Conservation (phyloP, 2,797 vertebrate genomes). For the Distichodus sexfasciatus region DNA sequence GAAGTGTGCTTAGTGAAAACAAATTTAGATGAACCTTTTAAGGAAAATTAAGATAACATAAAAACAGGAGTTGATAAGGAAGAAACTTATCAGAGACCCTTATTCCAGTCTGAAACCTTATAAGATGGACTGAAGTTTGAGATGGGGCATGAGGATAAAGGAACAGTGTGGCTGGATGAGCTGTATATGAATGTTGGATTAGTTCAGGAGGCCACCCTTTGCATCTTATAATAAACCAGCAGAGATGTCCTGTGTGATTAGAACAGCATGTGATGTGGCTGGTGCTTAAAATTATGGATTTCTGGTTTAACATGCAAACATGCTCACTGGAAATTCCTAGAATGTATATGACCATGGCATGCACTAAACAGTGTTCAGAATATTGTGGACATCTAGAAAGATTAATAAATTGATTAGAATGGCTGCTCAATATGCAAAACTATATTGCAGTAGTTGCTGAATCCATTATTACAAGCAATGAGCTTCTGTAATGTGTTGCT, state of each 20-base stretch:
- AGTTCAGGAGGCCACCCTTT: constrained; percentile 63
- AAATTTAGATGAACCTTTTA: constrained; percentile 14
- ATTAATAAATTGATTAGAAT: too few species aligned
- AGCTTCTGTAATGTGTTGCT: too few species aligned
- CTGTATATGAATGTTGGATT: constrained; percentile 71
- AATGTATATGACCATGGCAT: not conserved
- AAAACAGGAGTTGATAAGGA: constrained; percentile 23
- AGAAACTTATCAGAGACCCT: constrained; percentile 34
- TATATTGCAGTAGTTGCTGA: too few species aligned
- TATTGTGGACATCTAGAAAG: too few species aligned
- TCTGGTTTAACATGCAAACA: not conserved
- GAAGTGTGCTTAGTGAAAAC: constrained; percentile 41
- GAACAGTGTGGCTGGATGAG: constrained; percentile 69
- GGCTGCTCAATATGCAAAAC: too few species aligned
- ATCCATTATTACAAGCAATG: too few species aligned
- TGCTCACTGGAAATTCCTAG: too few species aligned
- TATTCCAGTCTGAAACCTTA: constrained; percentile 54
- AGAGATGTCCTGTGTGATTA: constrained; percentile 10
- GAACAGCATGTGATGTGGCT: not conserved
- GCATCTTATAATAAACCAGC: too few species aligned
- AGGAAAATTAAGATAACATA: not conserved
- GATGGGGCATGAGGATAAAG: constrained; percentile 69
- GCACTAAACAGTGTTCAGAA: not conserved
- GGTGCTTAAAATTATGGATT: too few species aligned
- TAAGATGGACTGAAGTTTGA: constrained; percentile 71